Evolutionary conservation across 2,113 vertebrate genomes (phyloP).

Genomic region (Oreocharis arfaki): DNA sequence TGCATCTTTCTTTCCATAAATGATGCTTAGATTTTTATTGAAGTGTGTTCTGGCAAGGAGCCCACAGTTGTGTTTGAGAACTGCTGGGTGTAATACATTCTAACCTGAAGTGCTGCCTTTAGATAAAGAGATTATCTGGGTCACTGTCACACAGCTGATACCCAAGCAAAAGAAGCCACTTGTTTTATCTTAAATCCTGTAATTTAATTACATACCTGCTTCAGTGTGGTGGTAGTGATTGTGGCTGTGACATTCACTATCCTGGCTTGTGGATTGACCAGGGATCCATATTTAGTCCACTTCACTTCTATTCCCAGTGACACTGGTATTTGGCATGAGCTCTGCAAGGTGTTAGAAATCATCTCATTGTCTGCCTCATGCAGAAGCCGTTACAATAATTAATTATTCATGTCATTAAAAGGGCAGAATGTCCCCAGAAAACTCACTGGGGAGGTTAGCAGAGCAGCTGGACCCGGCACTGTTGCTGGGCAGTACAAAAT

Average conservation of each 20-base stretch:
- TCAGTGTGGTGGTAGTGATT: constrained; percentile 25
- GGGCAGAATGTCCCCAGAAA: not conserved
- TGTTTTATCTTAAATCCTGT: not conserved
- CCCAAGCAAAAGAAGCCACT: not conserved
- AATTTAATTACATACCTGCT: constrained; percentile 54
- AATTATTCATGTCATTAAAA: not conserved
- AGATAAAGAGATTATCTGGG: not conserved
- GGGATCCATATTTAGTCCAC: constrained; percentile 91
- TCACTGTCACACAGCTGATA: not conserved
- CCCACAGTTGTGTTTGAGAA: not conserved
- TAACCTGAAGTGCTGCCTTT: not conserved
- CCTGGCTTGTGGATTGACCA: constrained; percentile 88
- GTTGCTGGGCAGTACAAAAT: not conserved
- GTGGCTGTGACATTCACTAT: constrained; percentile 80
- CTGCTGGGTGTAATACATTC: not conserved
- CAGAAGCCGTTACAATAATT: not conserved
- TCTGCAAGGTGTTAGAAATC: constrained; percentile 33
- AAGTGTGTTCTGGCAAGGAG: not conserved
- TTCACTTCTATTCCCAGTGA: constrained; percentile 81
- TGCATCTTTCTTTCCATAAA: not conserved
- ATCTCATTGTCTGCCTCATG: not conserved
- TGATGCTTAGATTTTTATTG: not conserved
- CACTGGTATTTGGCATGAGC: constrained; percentile 82
- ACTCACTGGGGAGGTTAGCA: not conserved
- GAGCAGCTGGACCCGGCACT: not conserved